Evolutionary conservation across 2,797 vertebrate genomes (phyloP).

Genomic region (Eremophila alpestris): DNA sequence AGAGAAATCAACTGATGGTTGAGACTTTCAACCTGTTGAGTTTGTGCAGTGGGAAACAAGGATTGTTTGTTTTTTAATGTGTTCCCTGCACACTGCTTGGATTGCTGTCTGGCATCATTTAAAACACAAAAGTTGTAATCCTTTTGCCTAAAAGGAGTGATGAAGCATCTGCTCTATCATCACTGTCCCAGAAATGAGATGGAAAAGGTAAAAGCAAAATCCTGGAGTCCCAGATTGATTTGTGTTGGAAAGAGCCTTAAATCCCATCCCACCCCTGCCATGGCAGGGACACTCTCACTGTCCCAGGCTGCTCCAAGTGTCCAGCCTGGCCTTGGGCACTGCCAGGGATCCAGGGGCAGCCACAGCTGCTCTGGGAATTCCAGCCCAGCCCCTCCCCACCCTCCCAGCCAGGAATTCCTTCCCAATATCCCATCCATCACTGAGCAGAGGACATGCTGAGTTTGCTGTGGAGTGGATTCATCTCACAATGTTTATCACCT

Average conservation of each 20-base stretch:
- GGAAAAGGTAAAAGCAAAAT: not conserved
- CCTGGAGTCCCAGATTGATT: not conserved
- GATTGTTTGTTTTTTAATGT: not conserved
- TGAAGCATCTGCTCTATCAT: not conserved
- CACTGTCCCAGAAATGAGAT: not conserved
- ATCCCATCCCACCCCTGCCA: not conserved
- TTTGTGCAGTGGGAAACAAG: not conserved
- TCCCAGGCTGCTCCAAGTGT: not conserved
- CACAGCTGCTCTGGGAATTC: not conserved
- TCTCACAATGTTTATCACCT: not conserved
- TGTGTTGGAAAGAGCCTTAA: not conserved
- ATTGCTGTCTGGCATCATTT: not conserved
- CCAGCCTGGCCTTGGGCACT: not conserved
- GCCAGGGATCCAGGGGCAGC: not conserved
- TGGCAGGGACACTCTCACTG: not conserved
- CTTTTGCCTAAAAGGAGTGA: not conserved
- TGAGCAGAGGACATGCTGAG: not conserved
- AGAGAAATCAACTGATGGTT: accelerated
- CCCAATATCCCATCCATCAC: not conserved
- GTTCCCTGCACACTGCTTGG: not conserved
- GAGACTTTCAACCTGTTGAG: not conserved
- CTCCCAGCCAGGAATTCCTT: not conserved
- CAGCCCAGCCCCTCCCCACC: not conserved
- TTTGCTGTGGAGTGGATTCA: not conserved
- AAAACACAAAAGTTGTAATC: not conserved